Percentiles rank a stretch among this genome's conserved stretches.
These are phyloP conservation scores for Gerris lacustris DNA, from an alignment of 2,888 invertebrate species.

Conservation along the genomic window DNA sequence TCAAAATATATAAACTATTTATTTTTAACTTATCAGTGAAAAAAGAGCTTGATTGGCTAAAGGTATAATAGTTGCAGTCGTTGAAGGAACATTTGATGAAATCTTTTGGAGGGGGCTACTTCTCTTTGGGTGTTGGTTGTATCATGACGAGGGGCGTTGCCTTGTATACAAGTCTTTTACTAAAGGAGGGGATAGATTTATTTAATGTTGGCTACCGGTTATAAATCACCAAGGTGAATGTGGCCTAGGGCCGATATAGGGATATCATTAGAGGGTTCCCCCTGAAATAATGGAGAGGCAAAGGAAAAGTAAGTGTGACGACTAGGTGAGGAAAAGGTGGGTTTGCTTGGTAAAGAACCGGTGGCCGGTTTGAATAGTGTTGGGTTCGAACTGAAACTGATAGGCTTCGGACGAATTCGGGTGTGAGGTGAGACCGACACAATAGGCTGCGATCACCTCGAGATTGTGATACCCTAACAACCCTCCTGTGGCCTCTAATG, in stretches of 20 bases:
- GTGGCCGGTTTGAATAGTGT: not conserved
- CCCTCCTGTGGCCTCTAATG: slow-evolving; percentile 1
- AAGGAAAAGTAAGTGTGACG: not conserved
- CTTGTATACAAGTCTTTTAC: not conserved
- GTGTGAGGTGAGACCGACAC: not conserved
- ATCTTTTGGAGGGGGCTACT: too few relatives aligned
- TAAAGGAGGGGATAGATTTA: not conserved
- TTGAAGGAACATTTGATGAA: too few relatives aligned
- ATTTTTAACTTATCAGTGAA: too few relatives aligned
- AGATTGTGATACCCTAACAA: not conserved
- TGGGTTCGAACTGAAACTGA: not conserved
- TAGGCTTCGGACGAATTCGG: not conserved
- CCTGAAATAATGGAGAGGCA: slow-evolving; percentile 1
- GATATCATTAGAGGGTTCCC: not conserved
- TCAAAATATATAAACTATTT: too few relatives aligned
- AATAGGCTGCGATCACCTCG: not conserved
- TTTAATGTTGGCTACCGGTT: not conserved
- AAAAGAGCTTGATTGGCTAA: too few relatives aligned
- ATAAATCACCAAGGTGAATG: not conserved
- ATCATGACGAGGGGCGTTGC: not conserved
- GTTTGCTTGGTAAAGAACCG: not conserved
- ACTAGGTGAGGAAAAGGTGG: not conserved
- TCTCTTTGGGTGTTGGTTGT: too few relatives aligned
- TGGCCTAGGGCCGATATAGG: not conserved
- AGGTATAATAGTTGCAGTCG: too few relatives aligned